Evolutionary conservation across 2,797 vertebrate species (phyloP).

Genomic region (Takifugu rubripes): DNA sequence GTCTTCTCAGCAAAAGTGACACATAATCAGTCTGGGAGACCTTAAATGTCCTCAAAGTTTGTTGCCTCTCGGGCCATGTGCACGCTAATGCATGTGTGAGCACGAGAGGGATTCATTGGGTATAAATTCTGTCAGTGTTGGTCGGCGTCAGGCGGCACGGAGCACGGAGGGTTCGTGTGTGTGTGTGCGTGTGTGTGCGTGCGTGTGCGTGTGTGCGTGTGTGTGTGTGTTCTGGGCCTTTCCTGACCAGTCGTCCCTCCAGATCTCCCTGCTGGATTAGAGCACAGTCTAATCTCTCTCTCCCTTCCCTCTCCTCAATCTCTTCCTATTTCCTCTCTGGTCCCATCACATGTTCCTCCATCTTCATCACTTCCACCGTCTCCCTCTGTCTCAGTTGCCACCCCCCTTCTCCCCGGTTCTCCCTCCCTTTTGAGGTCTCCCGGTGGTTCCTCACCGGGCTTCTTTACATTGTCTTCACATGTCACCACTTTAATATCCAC

Average conservation of each 20-base stretch:
- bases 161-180: not conserved
- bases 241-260: constrained; percentile 33
- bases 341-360: constrained; percentile 41
- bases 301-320: constrained; percentile 24
- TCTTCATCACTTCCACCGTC: constrained; percentile 44
- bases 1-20: constrained; percentile 25
- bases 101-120: constrained; percentile 3
- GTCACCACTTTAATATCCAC: constrained; percentile 36
- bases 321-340: constrained; percentile 40
- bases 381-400: constrained; percentile 46
- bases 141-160: constrained; percentile 19
- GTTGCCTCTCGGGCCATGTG: constrained; percentile 1
- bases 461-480: constrained; percentile 44
- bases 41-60: constrained; percentile 34
- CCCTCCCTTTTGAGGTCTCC: constrained; percentile 26
- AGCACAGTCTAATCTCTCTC: constrained; percentile 59
- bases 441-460: constrained; percentile 13
- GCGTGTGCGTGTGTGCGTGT: constrained; percentile 8
- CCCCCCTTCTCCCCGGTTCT: constrained; percentile 28
- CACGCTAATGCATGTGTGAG: no score
- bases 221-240: constrained; percentile 48
- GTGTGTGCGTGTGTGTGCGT: constrained; percentile 6
- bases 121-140: constrained; percentile 30
- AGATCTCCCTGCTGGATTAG: constrained; percentile 60
- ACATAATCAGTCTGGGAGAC: constrained; percentile 10